Conservation (phyloP, 2,888 invertebrate genomes). For the Orchesella flavescens region DNA sequence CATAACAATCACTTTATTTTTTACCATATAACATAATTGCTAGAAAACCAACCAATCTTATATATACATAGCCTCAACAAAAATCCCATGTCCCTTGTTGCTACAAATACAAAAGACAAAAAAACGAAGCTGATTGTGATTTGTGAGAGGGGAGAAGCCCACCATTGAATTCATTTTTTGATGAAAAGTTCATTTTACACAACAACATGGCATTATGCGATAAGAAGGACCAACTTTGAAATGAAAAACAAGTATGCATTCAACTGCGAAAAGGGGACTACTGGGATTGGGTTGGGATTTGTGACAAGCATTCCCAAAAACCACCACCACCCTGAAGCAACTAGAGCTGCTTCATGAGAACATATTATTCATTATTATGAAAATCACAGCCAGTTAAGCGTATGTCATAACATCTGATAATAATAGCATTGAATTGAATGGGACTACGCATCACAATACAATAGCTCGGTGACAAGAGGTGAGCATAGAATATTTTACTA, state of each 20-base stretch:
- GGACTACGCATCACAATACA: background rate
- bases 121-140: background rate
- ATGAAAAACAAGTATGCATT: conserved; percentile 58
- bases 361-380: conserved; percentile 36
- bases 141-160: background rate
- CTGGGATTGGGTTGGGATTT: no score
- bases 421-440: background rate
- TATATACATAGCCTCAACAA: background rate
- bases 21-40: conserved; percentile 42
- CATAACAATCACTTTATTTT: conserved; percentile 53
- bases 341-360: conserved; percentile 44
- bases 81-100: background rate
- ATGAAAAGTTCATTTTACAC: conserved; percentile 42
- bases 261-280: conserved; percentile 51
- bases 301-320: conserved; percentile 21
- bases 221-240: conserved; percentile 17
- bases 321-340: conserved; percentile 62
- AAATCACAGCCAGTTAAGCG: conserved; percentile 58
- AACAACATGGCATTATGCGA: conserved; percentile 19
- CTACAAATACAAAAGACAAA: conserved; percentile 18
- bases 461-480: background rate
- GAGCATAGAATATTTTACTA: no score
- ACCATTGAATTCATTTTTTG: conserved; percentile 27
- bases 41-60: conserved; percentile 45
- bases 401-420: conserved; percentile 62